Evolutionary conservation across 2,888 invertebrate genomes (phyloP).

Genomic region (Arrhopalites spinosus): DNA sequence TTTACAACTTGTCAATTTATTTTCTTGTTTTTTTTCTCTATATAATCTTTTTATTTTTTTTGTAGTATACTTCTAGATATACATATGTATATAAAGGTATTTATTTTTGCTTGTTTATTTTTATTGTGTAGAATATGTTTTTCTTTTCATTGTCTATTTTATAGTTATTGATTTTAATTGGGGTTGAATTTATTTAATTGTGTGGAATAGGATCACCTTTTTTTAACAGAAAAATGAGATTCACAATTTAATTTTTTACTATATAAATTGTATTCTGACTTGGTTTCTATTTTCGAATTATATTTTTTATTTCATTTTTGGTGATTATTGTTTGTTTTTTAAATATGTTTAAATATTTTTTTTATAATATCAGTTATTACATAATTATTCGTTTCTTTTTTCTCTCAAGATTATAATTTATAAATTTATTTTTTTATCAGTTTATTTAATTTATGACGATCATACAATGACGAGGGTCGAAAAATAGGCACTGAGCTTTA

Average conservation of each 20-base stretch:
- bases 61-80: too few species aligned
- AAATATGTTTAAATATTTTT: background rate
- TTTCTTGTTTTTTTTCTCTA: background rate
- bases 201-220: background rate
- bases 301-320: background rate
- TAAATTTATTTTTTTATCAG: background rate
- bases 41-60: too few species aligned
- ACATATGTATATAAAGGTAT: background rate
- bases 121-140: background rate
- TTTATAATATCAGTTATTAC: background rate
- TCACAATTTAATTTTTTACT: background rate
- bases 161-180: background rate
- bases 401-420: background rate
- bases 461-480: conserved; percentile 16
- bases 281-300: background rate
- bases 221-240: background rate
- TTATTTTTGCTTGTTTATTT: background rate
- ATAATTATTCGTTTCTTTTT: background rate
- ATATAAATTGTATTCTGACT: background rate
- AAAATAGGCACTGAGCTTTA: conserved; percentile 38
- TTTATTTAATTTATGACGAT: background rate
- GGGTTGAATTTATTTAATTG: background rate
- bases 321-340: background rate
- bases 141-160: background rate
- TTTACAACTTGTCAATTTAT: too few species aligned